These are phyloP conservation scores for Sinelater perroti DNA, from an alignment of 2,888 invertebrate species.

Conservation along the genomic window DNA sequence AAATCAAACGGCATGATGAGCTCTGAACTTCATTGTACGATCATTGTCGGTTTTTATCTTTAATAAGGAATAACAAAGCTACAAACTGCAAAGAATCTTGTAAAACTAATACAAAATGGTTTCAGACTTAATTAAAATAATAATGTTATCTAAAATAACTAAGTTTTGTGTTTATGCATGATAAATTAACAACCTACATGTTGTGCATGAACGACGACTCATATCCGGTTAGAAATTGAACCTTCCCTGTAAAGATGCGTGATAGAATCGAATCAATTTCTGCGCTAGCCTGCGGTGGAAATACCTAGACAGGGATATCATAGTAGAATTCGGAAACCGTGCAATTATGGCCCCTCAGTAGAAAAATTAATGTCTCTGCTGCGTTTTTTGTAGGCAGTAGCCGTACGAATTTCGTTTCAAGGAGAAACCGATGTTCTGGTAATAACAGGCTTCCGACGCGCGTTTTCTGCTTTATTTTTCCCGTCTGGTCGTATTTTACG, in stretches of 20 bases:
- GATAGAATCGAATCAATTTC: constrained; percentile 39
- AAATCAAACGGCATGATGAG: background rate
- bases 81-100: too few species aligned
- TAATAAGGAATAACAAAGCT: too few species aligned
- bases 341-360: constrained; percentile 43
- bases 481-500: constrained; percentile 32
- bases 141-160: too few species aligned
- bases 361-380: constrained; percentile 45
- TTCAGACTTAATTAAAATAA: background rate
- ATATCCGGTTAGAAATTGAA: too few species aligned
- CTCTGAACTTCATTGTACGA: background rate
- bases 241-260: too few species aligned
- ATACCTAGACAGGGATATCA: constrained; percentile 44
- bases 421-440: constrained; percentile 39
- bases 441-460: constrained; percentile 41
- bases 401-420: constrained; percentile 42
- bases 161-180: too few species aligned
- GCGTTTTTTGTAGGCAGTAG: constrained; percentile 34
- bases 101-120: too few species aligned
- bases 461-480: constrained; percentile 23
- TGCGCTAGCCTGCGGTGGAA: constrained; percentile 37
- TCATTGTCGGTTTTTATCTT: background rate
- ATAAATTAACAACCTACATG: too few species aligned
- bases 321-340: constrained; percentile 38
- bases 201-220: too few species aligned